Evolutionary conservation across 2,888 invertebrate species (phyloP).

Genomic region (Anthophora plumipes): DNA sequence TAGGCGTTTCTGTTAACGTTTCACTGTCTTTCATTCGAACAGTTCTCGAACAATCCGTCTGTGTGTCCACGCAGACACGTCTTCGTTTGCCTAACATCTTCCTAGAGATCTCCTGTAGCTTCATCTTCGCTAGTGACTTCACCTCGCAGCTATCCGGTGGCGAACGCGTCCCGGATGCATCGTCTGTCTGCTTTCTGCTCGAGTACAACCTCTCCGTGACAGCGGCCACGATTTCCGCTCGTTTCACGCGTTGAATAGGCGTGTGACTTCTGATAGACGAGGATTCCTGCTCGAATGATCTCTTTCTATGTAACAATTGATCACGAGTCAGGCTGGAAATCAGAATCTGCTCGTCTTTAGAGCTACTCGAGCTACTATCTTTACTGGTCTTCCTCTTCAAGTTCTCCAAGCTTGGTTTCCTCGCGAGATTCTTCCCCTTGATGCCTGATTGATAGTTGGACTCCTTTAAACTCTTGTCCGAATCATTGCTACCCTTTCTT

Average conservation of each 20-base stretch:
- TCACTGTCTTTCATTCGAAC: slow-evolving; percentile 77
- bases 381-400: slow-evolving; percentile 78
- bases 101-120: slow-evolving; percentile 81
- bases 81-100: slow-evolving; percentile 81
- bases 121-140: slow-evolving; percentile 77
- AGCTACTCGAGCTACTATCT: slow-evolving; percentile 77
- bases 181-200: slow-evolving; percentile 80
- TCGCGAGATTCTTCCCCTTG: slow-evolving; percentile 37
- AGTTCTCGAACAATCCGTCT: slow-evolving; percentile 77
- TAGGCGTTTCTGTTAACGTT: slow-evolving; percentile 73
- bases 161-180: slow-evolving; percentile 73
- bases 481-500: slow-evolving; percentile 76
- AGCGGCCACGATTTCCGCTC: slow-evolving; percentile 90
- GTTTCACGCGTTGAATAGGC: slow-evolving; percentile 79
- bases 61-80: slow-evolving; percentile 79
- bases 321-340: slow-evolving; percentile 66
- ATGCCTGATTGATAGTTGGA: background rate
- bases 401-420: slow-evolving; percentile 76
- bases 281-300: slow-evolving; percentile 73
- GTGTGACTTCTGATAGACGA: slow-evolving; percentile 69
- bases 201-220: slow-evolving; percentile 89
- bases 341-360: slow-evolving; percentile 76
- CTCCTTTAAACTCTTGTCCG: slow-evolving; percentile 71
- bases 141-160: slow-evolving; percentile 76
- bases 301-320: slow-evolving; percentile 67